These are phyloP conservation scores for Cephus runcator DNA, from an alignment of 2,888 invertebrate genomes.

Conservation along the genomic window DNA sequence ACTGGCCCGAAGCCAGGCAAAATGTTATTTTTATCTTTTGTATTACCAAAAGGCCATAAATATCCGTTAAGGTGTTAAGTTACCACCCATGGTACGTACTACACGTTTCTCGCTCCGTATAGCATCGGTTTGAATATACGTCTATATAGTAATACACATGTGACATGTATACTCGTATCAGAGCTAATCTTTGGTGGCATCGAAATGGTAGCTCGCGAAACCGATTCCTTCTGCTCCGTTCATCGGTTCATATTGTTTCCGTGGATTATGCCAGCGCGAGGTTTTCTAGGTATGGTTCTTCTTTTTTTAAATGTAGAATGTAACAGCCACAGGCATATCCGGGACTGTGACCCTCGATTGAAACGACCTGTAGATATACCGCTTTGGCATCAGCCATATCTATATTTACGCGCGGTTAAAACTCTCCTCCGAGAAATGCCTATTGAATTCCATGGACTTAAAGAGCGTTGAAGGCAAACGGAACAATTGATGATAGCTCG, in stretches of 20 bases:
- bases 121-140: constrained; percentile 7
- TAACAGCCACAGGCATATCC: background rate
- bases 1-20: constrained; percentile 30
- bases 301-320: background rate
- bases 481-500: constrained; percentile 57
- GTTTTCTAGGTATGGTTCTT: background rate
- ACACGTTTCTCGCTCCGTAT: constrained; percentile 19
- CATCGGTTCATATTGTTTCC: background rate
- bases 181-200: constrained; percentile 36
- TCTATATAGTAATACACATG: background rate
- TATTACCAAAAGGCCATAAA: constrained; percentile 40
- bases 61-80: constrained; percentile 43
- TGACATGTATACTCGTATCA: constrained; percentile 23
- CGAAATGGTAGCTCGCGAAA: constrained; percentile 14
- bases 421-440: constrained; percentile 41
- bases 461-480: constrained; percentile 27
- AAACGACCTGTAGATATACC: background rate
- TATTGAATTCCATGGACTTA: constrained; percentile 48
- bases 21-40: constrained; percentile 37
- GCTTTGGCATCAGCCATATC: background rate
- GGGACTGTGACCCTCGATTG: background rate
- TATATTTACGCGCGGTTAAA: constrained; percentile 34
- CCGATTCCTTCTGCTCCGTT: background rate
- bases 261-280: background rate
- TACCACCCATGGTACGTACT: constrained; percentile 36